Evolutionary conservation across 1,140 invertebrate genomes (phyloP), one percentile per base, ranked within the genome.

Genomic region (Lineus longissimus): DNA sequence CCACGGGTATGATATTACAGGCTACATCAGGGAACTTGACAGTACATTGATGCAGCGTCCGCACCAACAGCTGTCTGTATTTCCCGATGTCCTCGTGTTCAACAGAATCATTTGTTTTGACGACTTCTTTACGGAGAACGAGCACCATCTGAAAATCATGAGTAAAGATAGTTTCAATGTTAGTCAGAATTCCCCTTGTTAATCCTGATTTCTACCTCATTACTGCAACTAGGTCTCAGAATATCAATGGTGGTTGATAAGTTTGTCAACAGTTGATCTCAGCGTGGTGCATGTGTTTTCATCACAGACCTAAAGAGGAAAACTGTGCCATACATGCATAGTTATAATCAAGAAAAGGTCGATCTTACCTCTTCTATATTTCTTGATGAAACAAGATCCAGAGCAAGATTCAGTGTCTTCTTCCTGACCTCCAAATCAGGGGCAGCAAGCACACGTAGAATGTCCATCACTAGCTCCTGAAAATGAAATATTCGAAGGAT

Each of bases 1-100:
- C 83, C 41, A 97, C 92, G 31, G 80, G 95, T 70, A 98, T 95
- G 55, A 98, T 93, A 61, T 89, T 89, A 55, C 86, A 86, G 22
- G 95, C 95, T 58, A 98, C 94, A 82, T 99, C 96, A 1, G 97
- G 95, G 83, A 99, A 99, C 86, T 95, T 97, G 67, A 98, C 93
- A 61, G 92, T 94, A 75, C 94, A 96, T 15, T 91, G 86, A 83
- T 99, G 96, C 61, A 99, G 81, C 9, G 95, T 98, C 62, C 93
- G 86, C 30, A 99, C 96, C 17, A 99, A 84, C 51, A 98, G 85
- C 82, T 98, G 97, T 0, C 95, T 85, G 78, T 99, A 99, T 82
- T 94, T 95, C 30, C 92, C 93, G 31, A 93, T 91, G 76, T 98
- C 83, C 81, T 97, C 96, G 76, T 96, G 93, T 78, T 96, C 94